A percentile compares a stretch with the other conserved stretches of the same genome.
Evolutionary conservation across 2,888 invertebrate genomes (phyloP).

Genomic region (Embidobia sp.): DNA sequence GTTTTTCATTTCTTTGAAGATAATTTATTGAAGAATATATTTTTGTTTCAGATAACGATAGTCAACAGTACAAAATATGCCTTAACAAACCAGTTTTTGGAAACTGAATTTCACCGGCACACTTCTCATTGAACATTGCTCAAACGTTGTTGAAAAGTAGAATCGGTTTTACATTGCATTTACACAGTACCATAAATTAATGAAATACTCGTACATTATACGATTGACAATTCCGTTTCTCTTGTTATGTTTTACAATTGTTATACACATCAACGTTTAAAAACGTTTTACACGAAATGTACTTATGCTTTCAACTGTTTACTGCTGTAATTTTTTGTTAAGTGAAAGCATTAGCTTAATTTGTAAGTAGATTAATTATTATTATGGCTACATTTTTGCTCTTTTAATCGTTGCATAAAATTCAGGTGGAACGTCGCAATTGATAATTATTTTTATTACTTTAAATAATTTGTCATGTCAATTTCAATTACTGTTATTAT

Average conservation of each 20-base stretch:
- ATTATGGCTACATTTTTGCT: too few species aligned
- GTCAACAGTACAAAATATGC: conserved; percentile 77
- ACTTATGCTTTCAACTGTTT: conserved; percentile 18
- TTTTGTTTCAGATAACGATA: conserved; percentile 71
- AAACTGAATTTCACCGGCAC: conserved; percentile 41
- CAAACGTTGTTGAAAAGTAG: conserved; percentile 11
- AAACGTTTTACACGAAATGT: conserved; percentile 7
- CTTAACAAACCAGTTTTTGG: conserved; percentile 73
- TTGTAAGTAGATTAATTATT: too few species aligned
- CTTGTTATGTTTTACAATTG: conserved; percentile 1
- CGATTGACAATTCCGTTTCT: background rate
- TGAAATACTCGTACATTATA: conserved; percentile 34
- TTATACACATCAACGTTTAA: too few species aligned
- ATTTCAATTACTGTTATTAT: too few species aligned
- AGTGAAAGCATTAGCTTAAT: too few species aligned
- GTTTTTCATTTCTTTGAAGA: too few species aligned
- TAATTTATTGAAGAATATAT: conserved; percentile 40
- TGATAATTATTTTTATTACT: too few species aligned
- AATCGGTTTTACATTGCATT: conserved; percentile 8
- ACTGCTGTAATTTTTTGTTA: too few species aligned
- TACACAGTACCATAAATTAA: conserved; percentile 14
- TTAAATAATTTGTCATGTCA: too few species aligned
- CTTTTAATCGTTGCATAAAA: too few species aligned
- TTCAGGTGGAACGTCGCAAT: too few species aligned
- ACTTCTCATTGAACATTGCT: conserved; percentile 13